These are phyloP conservation scores for Prunella strophiata DNA, from an alignment of 2,797 vertebrate genomes.

Conservation along the genomic window DNA sequence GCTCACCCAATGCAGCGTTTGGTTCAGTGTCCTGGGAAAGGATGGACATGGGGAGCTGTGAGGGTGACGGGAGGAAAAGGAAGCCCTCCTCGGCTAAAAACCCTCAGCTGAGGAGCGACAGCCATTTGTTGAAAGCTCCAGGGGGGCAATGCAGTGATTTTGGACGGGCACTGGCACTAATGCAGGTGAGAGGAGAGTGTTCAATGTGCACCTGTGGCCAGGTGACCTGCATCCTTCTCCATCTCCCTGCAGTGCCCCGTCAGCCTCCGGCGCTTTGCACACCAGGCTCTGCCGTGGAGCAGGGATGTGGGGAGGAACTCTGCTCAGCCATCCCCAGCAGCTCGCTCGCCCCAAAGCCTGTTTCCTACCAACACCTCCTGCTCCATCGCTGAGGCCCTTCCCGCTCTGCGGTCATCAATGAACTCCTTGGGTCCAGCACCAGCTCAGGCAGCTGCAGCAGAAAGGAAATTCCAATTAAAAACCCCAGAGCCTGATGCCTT, in stretches of 20 bases:
- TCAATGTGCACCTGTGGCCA: accelerated
- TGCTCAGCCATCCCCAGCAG: accelerated
- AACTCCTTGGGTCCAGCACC: accelerated
- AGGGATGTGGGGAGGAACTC: accelerated
- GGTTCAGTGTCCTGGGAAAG: accelerated
- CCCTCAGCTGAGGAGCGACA: not conserved
- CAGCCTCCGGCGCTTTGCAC: not conserved
- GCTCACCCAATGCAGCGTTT: accelerated
- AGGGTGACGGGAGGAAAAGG: accelerated
- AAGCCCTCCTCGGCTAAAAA: accelerated
- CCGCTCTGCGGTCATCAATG: accelerated
- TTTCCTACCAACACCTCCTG: not conserved
- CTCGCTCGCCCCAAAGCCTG: accelerated
- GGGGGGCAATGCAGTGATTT: accelerated
- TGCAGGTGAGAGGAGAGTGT: not conserved
- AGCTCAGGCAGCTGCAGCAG: not conserved
- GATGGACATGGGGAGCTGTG: accelerated
- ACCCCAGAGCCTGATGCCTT: not conserved
- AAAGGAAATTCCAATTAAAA: not conserved
- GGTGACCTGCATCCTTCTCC: not conserved
- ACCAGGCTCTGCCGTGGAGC: not conserved
- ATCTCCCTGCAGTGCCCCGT: accelerated
- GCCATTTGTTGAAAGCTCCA: not conserved
- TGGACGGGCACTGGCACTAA: not conserved
- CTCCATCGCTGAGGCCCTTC: not conserved